Percentiles rank a stretch among this genome's conserved stretches.
Conservation (phyloP, 2,888 invertebrate genomes). For the Tetragonisca angustula region DNA sequence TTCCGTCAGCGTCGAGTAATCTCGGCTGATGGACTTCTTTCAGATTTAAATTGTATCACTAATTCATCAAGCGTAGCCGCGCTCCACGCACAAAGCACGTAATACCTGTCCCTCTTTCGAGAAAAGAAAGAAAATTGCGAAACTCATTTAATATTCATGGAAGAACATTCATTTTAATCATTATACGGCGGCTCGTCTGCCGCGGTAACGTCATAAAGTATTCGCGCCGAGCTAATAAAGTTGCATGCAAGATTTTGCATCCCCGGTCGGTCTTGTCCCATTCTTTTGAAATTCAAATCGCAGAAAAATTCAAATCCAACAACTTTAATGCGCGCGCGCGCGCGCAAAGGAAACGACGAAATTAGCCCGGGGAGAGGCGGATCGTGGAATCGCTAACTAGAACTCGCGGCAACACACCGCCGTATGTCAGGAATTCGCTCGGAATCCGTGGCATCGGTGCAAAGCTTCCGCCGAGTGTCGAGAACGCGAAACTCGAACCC, state of each 20-base stretch:
- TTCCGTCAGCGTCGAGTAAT: not conserved
- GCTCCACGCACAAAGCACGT: not conserved
- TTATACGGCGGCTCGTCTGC: not conserved
- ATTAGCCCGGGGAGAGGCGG: not conserved
- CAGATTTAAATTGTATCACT: not conserved
- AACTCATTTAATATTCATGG: conserved; percentile 1
- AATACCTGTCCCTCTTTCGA: too few relatives aligned
- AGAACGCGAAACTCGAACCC: conserved; percentile 40
- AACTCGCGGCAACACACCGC: conserved; percentile 1
- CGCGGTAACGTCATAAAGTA: not conserved
- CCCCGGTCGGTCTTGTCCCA: not conserved
- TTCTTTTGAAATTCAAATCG: conserved; percentile 4
- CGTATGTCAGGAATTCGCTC: conserved; percentile 18
- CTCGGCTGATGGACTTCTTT: not conserved
- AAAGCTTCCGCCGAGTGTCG: conserved; percentile 11
- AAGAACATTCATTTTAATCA: not conserved
- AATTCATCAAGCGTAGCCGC: not conserved
- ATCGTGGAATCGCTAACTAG: not conserved
- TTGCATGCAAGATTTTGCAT: conserved; percentile 7
- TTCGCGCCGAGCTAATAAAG: not conserved
- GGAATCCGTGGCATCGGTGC: conserved; percentile 38
- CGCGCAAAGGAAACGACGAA: not conserved
- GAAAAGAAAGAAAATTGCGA: not conserved
- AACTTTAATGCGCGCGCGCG: not conserved
- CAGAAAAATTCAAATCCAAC: not conserved